phyloP scores from a whole-genome alignment of 64 coral and sea anemone genomes.

The Pocillopora verrucosa region DNA sequence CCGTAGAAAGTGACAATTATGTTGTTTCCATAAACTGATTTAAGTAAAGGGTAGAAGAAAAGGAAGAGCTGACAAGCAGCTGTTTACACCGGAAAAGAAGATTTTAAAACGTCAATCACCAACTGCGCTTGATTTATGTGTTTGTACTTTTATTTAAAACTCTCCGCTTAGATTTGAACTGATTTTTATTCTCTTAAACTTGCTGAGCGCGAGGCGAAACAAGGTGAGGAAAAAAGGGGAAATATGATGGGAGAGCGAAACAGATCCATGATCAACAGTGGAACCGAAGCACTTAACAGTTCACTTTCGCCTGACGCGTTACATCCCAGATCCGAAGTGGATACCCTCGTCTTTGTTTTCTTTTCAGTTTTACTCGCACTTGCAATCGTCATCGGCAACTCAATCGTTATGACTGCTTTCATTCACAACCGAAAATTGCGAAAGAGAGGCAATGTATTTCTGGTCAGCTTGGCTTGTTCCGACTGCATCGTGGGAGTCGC shows the following conservation, averaged over 20 bases:
- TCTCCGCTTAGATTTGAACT: background rate
- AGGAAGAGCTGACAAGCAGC: background rate
- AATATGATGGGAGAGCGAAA: background rate
- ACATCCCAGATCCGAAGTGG: background rate
- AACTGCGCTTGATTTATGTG: background rate
- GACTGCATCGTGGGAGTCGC: background rate
- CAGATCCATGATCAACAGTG: background rate
- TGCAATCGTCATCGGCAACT: slow-evolving; percentile 5
- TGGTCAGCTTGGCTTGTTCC: background rate
- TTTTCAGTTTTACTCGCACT: slow-evolving; percentile 6
- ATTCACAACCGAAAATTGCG: slow-evolving; percentile 4
- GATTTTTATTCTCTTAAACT: background rate
- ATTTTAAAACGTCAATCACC: background rate
- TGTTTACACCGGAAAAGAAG: background rate
- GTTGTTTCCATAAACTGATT: background rate
- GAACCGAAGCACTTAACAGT: background rate
- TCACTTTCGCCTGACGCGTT: background rate
- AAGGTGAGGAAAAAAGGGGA: background rate
- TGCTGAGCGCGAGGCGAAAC: background rate
- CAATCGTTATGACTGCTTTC: slow-evolving; percentile 5
- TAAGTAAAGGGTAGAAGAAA: background rate
- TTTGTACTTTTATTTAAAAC: background rate
- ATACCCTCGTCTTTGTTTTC: slow-evolving; percentile 2
- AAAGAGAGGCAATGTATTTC: background rate
- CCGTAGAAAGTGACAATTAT: background rate